Conservation (phyloP, 2,888 invertebrate genomes). For the Sinopyrophorus schimmeli region DNA sequence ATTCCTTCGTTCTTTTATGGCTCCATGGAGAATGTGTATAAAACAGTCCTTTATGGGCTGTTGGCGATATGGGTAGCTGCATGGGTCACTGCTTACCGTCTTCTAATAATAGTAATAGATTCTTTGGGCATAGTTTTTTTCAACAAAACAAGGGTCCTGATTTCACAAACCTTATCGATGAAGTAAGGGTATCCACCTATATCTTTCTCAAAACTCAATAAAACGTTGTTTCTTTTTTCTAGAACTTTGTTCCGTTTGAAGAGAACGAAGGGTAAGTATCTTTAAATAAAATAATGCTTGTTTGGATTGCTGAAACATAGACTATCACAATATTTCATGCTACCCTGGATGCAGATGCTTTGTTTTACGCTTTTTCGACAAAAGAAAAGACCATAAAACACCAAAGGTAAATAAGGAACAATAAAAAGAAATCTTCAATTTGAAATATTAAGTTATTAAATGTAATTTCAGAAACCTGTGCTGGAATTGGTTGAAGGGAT, state of each 20-base stretch:
- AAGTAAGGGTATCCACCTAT: slow-evolving; percentile 21
- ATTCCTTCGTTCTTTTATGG: slow-evolving; percentile 37
- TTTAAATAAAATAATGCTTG: not conserved
- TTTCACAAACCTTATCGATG: slow-evolving; percentile 38
- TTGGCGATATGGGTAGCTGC: slow-evolving; percentile 57
- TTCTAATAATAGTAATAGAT: slow-evolving; percentile 33
- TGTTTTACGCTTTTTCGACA: slow-evolving; percentile 49
- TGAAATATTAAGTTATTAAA: slow-evolving; percentile 1
- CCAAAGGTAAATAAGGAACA: slow-evolving; percentile 44
- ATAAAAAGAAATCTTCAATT: too few relatives aligned
- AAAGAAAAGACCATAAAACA: slow-evolving; percentile 44
- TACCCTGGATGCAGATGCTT: slow-evolving; percentile 45
- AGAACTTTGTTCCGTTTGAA: slow-evolving; percentile 20
- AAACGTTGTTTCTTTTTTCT: slow-evolving; percentile 17
- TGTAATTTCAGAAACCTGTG: slow-evolving; percentile 48
- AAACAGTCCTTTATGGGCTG: slow-evolving; percentile 51
- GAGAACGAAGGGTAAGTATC: slow-evolving; percentile 31
- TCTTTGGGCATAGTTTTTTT: slow-evolving; percentile 23
- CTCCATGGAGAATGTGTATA: slow-evolving; percentile 50
- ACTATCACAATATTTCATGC: slow-evolving; percentile 40
- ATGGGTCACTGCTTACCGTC: slow-evolving; percentile 56
- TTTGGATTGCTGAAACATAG: slow-evolving; percentile 5
- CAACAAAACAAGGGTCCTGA: slow-evolving; percentile 37
- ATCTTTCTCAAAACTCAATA: not conserved
- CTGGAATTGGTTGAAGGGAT: slow-evolving; percentile 53